These are phyloP conservation scores for Perca schrenkii DNA, from an alignment of 2,113 vertebrate genomes.

Conservation along the genomic window DNA sequence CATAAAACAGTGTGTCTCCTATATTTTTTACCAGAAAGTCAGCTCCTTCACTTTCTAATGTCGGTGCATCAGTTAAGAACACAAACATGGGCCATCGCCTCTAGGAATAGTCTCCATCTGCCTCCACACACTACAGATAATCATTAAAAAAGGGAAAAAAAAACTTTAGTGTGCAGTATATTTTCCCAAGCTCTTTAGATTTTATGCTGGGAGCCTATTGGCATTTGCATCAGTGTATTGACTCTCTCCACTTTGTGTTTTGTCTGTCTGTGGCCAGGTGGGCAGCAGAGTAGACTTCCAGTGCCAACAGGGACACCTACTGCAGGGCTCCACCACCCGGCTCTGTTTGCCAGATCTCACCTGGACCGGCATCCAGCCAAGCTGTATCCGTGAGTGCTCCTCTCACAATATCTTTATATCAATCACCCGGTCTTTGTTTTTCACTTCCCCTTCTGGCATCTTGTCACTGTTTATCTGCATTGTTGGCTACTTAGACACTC, in stretches of 20 bases:
- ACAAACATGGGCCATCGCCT: conserved; percentile 57
- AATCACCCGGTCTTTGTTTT: conserved; percentile 20
- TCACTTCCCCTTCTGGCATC: conserved; percentile 27
- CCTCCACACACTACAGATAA: conserved; percentile 63
- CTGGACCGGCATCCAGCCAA: conserved; percentile 93
- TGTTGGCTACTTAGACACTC: conserved; percentile 1
- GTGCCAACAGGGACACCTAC: conserved; percentile 95
- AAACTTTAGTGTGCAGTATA: conserved; percentile 51
- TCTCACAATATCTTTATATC: conserved; percentile 9
- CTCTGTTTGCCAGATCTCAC: conserved; percentile 95
- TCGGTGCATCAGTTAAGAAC: conserved; percentile 50
- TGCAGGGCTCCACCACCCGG: conserved; percentile 95
- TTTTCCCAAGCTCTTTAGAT: conserved; percentile 64
- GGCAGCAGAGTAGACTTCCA: conserved; percentile 92
- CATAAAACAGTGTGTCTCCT: conserved; percentile 3
- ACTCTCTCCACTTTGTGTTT: conserved; percentile 59
- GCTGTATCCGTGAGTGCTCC: conserved; percentile 92
- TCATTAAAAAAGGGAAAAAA: conserved; percentile 58
- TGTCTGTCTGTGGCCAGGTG: conserved; percentile 81
- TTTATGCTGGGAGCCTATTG: conserved; percentile 65
- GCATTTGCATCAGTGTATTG: conserved; percentile 73
- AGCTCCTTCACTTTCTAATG: conserved; percentile 34
- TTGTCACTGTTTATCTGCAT: conserved; percentile 39
- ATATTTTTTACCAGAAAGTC: conserved; percentile 19
- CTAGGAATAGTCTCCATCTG: conserved; percentile 61